Conservation (phyloP, 2,113 vertebrate genomes). For the Copsychus sechellarum region DNA sequence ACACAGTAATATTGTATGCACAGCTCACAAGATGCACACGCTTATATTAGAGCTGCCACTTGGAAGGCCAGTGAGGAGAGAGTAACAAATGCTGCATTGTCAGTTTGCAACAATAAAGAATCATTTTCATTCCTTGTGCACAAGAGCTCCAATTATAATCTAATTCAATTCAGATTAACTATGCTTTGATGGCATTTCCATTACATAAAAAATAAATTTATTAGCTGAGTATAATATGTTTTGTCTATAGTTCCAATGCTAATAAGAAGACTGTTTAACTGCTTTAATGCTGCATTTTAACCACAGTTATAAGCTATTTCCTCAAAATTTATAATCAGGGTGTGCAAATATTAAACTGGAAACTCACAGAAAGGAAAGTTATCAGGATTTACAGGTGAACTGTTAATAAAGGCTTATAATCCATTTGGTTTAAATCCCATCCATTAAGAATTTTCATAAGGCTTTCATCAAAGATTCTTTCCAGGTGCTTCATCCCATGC, state of each 20-base stretch:
- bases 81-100: constrained; percentile 65
- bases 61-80: constrained; percentile 8
- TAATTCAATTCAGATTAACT: constrained; percentile 80
- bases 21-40: not conserved
- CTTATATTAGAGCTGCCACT: constrained; percentile 49
- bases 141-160: constrained; percentile 78
- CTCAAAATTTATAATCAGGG: constrained; percentile 61
- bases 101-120: constrained; percentile 71
- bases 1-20: not conserved
- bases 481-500: not conserved
- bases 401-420: not conserved
- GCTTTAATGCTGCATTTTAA: constrained; percentile 71
- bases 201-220: constrained; percentile 81
- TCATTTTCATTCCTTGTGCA: constrained; percentile 72
- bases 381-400: constrained; percentile 22
- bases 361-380: constrained; percentile 16
- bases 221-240: constrained; percentile 77
- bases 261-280: constrained; percentile 71
- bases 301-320: constrained; percentile 50
- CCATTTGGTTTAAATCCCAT: constrained; percentile 14
- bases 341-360: constrained; percentile 22
- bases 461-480: not conserved
- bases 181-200: constrained; percentile 79
- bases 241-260: constrained; percentile 74
- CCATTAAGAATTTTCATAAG: constrained; percentile 7